phyloP scores from a whole-genome alignment of 1,140 invertebrate genomes.

The Drosophila nebulosa region DNA sequence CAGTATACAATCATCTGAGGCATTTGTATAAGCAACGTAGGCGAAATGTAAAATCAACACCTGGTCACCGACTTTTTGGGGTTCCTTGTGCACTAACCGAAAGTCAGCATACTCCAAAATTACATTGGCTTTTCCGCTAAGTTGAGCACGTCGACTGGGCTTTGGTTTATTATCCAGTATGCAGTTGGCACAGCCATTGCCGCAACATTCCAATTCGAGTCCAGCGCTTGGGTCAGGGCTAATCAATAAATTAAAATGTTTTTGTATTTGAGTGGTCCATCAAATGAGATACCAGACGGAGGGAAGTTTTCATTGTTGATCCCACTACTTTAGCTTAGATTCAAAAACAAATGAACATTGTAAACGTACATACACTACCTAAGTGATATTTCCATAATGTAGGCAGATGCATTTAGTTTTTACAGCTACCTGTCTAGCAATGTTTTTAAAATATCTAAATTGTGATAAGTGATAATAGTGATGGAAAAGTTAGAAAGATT shows the following conservation, averaged over 20 bases:
- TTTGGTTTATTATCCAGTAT: conserved; percentile 61
- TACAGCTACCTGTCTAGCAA: neutral
- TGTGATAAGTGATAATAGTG: neutral
- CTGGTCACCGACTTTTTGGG: conserved; percentile 10
- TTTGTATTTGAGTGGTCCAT: neutral
- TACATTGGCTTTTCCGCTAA: conserved; percentile 57
- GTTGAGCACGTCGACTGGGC: conserved; percentile 31
- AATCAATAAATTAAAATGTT: neutral
- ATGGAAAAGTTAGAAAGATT: neutral
- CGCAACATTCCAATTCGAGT: conserved; percentile 61
- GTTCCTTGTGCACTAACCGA: conserved; percentile 32
- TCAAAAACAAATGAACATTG: neutral
- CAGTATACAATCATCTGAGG: conserved; percentile 35
- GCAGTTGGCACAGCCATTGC: conserved; percentile 78
- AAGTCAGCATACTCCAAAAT: conserved; percentile 51
- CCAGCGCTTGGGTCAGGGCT: neutral
- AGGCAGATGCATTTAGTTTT: neutral
- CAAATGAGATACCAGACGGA: neutral
- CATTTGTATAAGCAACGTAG: neutral
- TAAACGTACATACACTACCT: neutral
- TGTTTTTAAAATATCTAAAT: neutral
- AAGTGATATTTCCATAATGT: neutral
- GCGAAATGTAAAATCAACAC: conserved; percentile 58
- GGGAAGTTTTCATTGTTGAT: neutral
- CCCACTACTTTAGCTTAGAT: neutral